These are phyloP conservation scores for Calameuta idolon DNA, from an alignment of 2,888 invertebrate genomes.

Conservation along the genomic window DNA sequence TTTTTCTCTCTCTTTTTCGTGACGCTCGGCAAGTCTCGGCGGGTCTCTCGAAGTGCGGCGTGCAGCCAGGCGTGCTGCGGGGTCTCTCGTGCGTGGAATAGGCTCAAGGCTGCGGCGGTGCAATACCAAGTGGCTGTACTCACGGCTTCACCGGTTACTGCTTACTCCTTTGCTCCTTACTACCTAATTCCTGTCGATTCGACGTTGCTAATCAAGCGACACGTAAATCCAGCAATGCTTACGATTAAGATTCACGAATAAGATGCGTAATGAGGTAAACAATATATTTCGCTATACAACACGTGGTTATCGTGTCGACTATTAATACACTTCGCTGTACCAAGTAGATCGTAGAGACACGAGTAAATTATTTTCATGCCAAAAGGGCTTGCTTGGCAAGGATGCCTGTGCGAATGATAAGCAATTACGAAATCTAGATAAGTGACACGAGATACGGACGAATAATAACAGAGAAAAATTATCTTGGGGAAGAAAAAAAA, in stretches of 20 bases:
- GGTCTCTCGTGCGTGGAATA: slow-evolving; percentile 68
- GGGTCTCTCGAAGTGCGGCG: slow-evolving; percentile 48
- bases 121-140: slow-evolving; percentile 37
- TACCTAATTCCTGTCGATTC: not conserved
- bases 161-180: not conserved
- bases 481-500: not conserved
- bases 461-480: not conserved
- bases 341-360: not conserved
- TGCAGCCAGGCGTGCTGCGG: slow-evolving; percentile 64
- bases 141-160: not conserved
- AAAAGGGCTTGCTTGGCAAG: not conserved
- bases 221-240: not conserved
- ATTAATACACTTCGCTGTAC: not conserved
- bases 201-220: not conserved
- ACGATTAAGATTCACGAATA: not conserved
- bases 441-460: not conserved
- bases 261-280: not conserved
- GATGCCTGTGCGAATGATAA: not conserved
- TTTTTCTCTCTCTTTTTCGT: slow-evolving; percentile 35
- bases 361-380: not conserved
- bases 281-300: not conserved
- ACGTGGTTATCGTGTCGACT: not conserved
- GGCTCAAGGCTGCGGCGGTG: slow-evolving; percentile 65
- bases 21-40: slow-evolving; percentile 29
- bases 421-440: not conserved